These are phyloP conservation scores for Micronycteris hirsuta DNA, from an alignment of 2,113 vertebrate genomes.

Conservation along the genomic window DNA sequence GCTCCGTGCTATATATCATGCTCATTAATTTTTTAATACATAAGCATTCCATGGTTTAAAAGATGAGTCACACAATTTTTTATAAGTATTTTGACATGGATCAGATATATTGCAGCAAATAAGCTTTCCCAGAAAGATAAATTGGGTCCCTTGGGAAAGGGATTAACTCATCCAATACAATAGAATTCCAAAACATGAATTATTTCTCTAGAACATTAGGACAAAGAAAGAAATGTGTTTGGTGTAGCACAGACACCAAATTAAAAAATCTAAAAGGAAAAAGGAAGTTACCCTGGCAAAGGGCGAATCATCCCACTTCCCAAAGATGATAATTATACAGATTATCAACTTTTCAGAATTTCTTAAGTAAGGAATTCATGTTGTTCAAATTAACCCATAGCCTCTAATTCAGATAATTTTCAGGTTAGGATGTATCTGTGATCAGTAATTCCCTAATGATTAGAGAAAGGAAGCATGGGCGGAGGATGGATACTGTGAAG, in stretches of 20 bases:
- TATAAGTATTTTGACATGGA: not conserved
- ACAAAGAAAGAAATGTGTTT: not conserved
- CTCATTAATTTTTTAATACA: slow-evolving; percentile 33
- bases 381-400: slow-evolving; percentile 31
- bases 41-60: not conserved
- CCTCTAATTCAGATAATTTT: not conserved
- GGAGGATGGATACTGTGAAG: not conserved
- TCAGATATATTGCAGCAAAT: not conserved
- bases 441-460: not conserved
- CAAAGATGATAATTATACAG: not conserved
- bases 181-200: not conserved
- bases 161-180: not conserved
- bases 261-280: not conserved
- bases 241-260: not conserved
- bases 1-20: not conserved
- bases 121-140: slow-evolving; percentile 8
- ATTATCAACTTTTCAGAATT: slow-evolving; percentile 9
- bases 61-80: not conserved
- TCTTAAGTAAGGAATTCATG: not conserved
- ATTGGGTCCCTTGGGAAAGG: not conserved
- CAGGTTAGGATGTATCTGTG: not conserved
- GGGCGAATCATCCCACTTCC: not conserved
- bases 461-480: not conserved
- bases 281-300: not conserved
- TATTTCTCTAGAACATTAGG: not conserved